Conservation (phyloP, 2,888 invertebrate species). For the Diaperis boleti region DNA sequence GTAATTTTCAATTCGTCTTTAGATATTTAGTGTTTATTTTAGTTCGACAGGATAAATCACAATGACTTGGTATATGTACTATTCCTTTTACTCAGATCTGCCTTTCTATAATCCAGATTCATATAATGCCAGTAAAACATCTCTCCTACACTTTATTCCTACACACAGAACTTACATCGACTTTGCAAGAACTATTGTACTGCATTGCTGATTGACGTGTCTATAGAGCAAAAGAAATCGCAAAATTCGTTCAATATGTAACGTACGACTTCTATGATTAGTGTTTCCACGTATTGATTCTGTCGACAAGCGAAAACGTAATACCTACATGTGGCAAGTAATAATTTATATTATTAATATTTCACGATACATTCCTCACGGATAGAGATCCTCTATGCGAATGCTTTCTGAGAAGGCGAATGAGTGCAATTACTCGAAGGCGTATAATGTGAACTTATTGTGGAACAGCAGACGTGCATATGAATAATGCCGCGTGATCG, state of each 20-base stretch:
- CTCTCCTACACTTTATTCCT: too few relatives aligned
- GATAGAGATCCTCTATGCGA: slow-evolving; percentile 44
- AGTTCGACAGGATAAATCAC: too few relatives aligned
- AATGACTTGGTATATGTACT: too few relatives aligned
- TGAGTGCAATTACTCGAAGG: slow-evolving; percentile 63
- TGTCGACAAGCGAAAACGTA: slow-evolving; percentile 19
- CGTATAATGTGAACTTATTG: slow-evolving; percentile 64
- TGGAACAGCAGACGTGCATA: slow-evolving; percentile 63
- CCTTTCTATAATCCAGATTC: not conserved
- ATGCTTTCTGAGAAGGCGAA: slow-evolving; percentile 60
- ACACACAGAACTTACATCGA: not conserved
- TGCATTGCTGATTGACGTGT: not conserved
- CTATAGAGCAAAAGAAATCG: not conserved
- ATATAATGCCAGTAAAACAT: not conserved
- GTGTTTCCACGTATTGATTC: slow-evolving; percentile 23
- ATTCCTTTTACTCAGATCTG: too few relatives aligned
- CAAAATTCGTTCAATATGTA: not conserved
- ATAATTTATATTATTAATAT: slow-evolving; percentile 42
- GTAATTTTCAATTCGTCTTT: too few relatives aligned
- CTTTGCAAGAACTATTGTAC: not conserved
- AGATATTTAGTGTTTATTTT: too few relatives aligned
- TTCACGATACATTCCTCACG: slow-evolving; percentile 45
- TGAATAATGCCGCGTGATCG: slow-evolving; percentile 64
- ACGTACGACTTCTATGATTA: slow-evolving; percentile 8
- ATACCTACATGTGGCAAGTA: slow-evolving; percentile 34